phyloP scores from a whole-genome alignment of 1,140 invertebrate genomes.

The Orchesella cincta region DNA sequence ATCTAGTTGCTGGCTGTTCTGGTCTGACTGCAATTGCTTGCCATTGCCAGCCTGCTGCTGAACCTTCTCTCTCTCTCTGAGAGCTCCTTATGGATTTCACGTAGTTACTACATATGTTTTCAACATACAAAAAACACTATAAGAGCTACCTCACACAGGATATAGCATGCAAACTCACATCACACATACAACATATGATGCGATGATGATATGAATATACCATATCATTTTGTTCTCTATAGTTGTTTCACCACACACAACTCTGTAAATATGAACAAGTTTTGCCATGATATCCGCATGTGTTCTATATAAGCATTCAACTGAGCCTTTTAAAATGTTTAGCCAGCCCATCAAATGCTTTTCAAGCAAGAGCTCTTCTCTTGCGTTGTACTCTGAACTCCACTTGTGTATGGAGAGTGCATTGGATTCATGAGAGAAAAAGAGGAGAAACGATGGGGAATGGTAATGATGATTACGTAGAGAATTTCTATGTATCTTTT shows the following conservation, averaged over 20 bases:
- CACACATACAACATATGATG: too few species aligned
- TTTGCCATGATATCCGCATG: neutral
- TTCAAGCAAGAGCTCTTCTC: too few species aligned
- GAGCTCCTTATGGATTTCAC: slow-evolving; percentile 16
- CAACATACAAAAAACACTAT: slow-evolving; percentile 1
- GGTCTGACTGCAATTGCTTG: neutral
- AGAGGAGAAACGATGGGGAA: neutral
- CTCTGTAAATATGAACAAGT: neutral
- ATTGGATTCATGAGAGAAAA: neutral
- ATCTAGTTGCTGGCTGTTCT: slow-evolving; percentile 5
- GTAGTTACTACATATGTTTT: slow-evolving; percentile 21
- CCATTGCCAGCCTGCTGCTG: neutral
- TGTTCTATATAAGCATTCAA: slow-evolving; percentile 9
- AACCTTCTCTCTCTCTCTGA: neutral
- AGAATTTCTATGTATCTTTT: slow-evolving; percentile 2
- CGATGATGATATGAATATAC: too few species aligned
- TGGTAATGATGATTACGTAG: neutral
- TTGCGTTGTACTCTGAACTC: too few species aligned
- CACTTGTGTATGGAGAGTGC: too few species aligned
- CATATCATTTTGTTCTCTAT: too few species aligned
- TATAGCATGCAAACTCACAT: too few species aligned
- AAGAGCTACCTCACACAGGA: too few species aligned
- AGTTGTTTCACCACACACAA: too few species aligned
- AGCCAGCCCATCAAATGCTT: too few species aligned
- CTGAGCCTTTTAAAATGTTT: neutral